Evolutionary conservation across 1,140 invertebrate species (phyloP), one percentile per base, ranked within the genome.

Genomic region (Drosophila arawakana): DNA sequence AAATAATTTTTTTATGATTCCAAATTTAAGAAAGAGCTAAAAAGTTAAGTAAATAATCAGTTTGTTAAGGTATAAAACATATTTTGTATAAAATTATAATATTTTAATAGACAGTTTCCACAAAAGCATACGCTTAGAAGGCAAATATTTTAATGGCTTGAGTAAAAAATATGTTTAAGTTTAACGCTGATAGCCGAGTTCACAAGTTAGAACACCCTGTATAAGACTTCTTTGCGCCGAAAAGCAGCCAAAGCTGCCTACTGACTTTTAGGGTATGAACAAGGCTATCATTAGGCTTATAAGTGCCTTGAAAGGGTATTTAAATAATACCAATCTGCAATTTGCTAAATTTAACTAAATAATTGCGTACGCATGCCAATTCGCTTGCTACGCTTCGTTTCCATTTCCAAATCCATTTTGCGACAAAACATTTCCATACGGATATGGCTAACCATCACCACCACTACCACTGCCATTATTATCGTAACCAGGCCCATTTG

Each of bases 401-500:
- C 34, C 50, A 54, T 15, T 37, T 39, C 54, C 35, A 57, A 41
- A 21, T 57, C 41, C 6, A n/a, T 9, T 9, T 21, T 21, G 10
- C 47, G 3, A 7, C 18, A 41, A 7, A 7, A 35, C 35, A 57
- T 57, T 41, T 57, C 54, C 54, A 57, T 41, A 25, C 10, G 35
- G 10, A 11, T 57, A 41, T 43, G 54, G 54, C 37, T 10, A 57
- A 41, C 54, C 18, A 39, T 9, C 15, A 55, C 30, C 52, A 39
- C 34, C 49, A 39, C 34, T 21, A 52, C 49, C 7, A 50, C 47
- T 25, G 25, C 47, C 47, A 52, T 9, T 0, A 52, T 30, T 1
- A 37, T 18, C 25, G 13, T 30, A n/a, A 7, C n/a, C 55, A 73
- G 59, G 71, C 46, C 18, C 75, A 65, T 15, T 39, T 76, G 74